Conservation (phyloP, 2,888 invertebrate genomes). For the Heliconius ethilla region DNA sequence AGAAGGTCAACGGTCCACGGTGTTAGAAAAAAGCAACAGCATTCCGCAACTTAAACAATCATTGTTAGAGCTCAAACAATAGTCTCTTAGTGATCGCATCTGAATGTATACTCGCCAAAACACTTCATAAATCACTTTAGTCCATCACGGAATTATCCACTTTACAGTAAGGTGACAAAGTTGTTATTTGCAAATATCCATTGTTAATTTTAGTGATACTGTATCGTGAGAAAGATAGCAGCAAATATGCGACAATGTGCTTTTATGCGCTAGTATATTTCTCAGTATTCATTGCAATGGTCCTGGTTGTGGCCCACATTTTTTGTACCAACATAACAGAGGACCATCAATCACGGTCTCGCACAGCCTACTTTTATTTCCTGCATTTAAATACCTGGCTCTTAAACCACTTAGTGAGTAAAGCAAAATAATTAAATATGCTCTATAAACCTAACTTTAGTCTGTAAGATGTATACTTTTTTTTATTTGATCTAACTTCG, state of each 20-base stretch:
- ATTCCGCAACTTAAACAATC: conserved; percentile 43
- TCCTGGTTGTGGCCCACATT: conserved; percentile 41
- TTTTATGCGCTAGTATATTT: conserved; percentile 59
- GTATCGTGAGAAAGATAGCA: conserved; percentile 66
- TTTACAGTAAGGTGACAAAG: conserved; percentile 25
- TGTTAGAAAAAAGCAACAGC: conserved; percentile 33
- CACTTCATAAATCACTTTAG: conserved; percentile 34
- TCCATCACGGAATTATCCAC: conserved; percentile 17
- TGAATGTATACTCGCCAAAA: conserved; percentile 33
- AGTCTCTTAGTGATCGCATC: conserved; percentile 38
- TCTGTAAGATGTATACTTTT: neutral
- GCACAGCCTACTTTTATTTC: conserved; percentile 41
- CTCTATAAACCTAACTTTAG: neutral
- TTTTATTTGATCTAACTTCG: neutral
- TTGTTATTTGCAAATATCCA: conserved; percentile 29
- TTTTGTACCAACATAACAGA: conserved; percentile 38
- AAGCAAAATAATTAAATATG: conserved; percentile 30
- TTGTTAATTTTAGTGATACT: conserved; percentile 42
- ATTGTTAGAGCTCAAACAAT: conserved; percentile 36
- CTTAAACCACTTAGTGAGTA: conserved; percentile 13
- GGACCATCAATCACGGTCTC: conserved; percentile 42
- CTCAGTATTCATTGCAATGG: conserved; percentile 45
- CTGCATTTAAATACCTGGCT: conserved; percentile 34
- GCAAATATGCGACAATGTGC: conserved; percentile 72
- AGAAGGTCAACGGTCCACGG: conserved; percentile 31